phyloP scores from a whole-genome alignment of 2,797 vertebrate genomes.

The Dermochelys coriacea region DNA sequence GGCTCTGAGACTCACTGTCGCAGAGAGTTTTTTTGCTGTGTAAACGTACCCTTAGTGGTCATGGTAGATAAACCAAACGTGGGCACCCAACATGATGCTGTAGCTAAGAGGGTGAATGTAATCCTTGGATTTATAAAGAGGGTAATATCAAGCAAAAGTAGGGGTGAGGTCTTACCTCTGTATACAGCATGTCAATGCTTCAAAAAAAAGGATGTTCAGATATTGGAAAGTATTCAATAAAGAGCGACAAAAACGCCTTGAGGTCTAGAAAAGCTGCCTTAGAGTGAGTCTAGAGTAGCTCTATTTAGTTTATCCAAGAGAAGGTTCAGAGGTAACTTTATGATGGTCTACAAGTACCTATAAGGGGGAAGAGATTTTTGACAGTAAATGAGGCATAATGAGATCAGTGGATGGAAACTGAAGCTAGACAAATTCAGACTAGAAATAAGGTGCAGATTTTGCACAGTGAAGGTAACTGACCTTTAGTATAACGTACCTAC shows the following conservation, averaged over 20 bases:
- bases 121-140: background rate
- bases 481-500: background rate
- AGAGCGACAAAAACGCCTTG: background rate
- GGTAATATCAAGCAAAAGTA: background rate
- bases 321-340: background rate
- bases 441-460: slow-evolving; percentile 17
- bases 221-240: background rate
- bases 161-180: background rate
- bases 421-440: slow-evolving; percentile 35
- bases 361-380: slow-evolving; percentile 12
- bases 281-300: slow-evolving; percentile 9
- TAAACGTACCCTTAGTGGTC: background rate
- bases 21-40: background rate
- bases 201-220: background rate
- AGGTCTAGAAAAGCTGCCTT: slow-evolving; percentile 36
- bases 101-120: background rate
- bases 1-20: background rate
- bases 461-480: background rate
- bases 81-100: background rate
- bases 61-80: background rate
- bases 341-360: slow-evolving; percentile 46
- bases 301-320: slow-evolving; percentile 27
- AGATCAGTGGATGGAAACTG: background rate
- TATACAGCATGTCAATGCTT: background rate
- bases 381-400: slow-evolving; percentile 12